Conservation (phyloP, 1,140 invertebrate genomes). For the Drosophila lacertosa region DNA sequence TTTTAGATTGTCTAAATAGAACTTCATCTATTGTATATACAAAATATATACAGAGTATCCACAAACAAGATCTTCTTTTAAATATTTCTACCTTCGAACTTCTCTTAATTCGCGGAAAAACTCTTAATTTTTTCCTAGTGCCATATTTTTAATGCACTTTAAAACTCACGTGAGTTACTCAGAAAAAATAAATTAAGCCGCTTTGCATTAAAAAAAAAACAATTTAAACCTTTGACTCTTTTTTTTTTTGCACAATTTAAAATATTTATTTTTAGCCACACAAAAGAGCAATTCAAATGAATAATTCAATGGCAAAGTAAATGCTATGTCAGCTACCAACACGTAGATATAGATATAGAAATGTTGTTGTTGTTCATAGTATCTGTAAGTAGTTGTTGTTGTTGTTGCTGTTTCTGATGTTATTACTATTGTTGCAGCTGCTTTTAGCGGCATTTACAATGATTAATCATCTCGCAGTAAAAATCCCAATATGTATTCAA, state of each 20-base stretch:
- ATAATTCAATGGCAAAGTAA: constrained; percentile 26
- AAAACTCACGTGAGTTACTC: not conserved
- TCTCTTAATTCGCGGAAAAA: no score
- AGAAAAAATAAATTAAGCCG: constrained; percentile 14
- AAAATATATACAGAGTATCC: no score
- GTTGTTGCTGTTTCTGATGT: constrained; percentile 20
- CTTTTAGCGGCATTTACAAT: constrained; percentile 4
- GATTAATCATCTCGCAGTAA: constrained; percentile 13
- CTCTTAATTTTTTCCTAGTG: not conserved
- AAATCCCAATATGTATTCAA: not conserved
- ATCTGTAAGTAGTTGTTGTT: not conserved
- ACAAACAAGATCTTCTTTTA: no score
- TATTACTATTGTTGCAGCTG: constrained; percentile 13
- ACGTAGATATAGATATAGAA: not conserved
- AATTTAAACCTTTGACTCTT: constrained; percentile 15
- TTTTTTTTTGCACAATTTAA: constrained; percentile 13
- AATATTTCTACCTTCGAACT: not conserved
- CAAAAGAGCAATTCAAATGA: constrained; percentile 26
- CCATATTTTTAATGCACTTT: not conserved
- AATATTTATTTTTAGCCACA: constrained; percentile 6
- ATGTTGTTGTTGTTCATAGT: constrained; percentile 8
- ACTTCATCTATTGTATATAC: no score
- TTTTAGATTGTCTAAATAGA: no score
- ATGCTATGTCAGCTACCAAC: not conserved
- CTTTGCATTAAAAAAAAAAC: constrained; percentile 16